phyloP scores from a whole-genome alignment of 2,113 vertebrate genomes.

The Cyanocitta stelleri region DNA sequence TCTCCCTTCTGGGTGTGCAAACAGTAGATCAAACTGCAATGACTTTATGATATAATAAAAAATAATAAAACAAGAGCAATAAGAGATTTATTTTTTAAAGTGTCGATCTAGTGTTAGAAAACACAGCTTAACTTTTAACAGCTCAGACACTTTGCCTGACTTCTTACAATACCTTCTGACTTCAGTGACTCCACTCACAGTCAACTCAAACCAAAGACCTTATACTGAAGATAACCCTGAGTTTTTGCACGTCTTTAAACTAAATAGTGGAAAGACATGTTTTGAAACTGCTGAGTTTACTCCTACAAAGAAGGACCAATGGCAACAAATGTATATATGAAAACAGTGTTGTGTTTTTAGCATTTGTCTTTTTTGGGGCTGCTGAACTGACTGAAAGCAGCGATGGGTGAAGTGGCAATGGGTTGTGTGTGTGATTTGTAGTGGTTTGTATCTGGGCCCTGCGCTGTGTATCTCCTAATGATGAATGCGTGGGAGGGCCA shows the following conservation, averaged over 20 bases:
- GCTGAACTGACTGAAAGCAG: background rate
- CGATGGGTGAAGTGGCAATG: background rate
- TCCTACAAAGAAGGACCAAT: rapidly evolving
- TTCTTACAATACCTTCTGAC: background rate
- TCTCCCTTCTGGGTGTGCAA: background rate
- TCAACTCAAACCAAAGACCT: background rate
- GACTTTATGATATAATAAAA: background rate
- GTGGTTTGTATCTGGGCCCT: background rate
- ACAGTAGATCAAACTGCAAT: background rate
- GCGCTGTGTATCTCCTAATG: background rate
- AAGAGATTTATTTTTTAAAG: background rate
- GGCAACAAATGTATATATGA: background rate
- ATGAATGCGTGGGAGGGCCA: conserved; percentile 38
- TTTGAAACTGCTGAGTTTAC: background rate
- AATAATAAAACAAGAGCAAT: background rate
- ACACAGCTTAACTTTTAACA: background rate
- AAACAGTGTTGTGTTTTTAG: background rate
- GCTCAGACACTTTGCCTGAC: background rate
- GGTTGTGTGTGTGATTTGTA: background rate
- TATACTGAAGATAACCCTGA: background rate
- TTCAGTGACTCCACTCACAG: background rate
- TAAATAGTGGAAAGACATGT: background rate
- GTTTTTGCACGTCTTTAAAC: background rate
- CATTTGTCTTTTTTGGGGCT: background rate
- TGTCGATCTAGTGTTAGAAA: background rate